Percentiles rank a stretch among this genome's conserved stretches.
Conservation (phyloP, 2,797 vertebrate species). For the Astyanax mexicanus region DNA sequence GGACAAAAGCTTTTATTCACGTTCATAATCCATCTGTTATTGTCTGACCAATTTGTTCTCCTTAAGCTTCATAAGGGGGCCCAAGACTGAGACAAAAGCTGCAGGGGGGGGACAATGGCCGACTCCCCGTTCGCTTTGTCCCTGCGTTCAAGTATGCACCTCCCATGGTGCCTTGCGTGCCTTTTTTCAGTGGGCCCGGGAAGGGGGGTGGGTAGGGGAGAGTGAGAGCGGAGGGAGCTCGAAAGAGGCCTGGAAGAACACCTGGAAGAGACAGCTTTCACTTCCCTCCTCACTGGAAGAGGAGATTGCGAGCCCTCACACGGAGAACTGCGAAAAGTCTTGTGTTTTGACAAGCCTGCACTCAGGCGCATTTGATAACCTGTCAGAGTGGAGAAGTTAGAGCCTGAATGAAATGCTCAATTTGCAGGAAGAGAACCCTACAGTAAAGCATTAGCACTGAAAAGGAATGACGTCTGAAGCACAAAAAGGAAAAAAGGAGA, state of each 20-base stretch:
- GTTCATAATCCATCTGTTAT: constrained; percentile 88
- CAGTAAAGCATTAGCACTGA: constrained; percentile 17
- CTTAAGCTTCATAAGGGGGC: constrained; percentile 92
- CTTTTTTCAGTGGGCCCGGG: constrained; percentile 68
- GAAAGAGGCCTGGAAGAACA: constrained; percentile 68
- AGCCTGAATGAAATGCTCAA: constrained; percentile 32
- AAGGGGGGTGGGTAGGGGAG: no score
- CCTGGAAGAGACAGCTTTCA: constrained; percentile 72
- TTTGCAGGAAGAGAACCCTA: constrained; percentile 33
- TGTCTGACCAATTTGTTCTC: constrained; percentile 92
- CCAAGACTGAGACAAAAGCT: constrained; percentile 89
- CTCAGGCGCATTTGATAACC: constrained; percentile 53
- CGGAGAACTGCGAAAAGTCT: constrained; percentile 50
- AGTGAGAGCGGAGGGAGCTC: constrained; percentile 67
- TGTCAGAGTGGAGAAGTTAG: constrained; percentile 44
- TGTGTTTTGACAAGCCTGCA: constrained; percentile 56
- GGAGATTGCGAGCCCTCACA: constrained; percentile 70
- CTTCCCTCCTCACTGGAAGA: constrained; percentile 68
- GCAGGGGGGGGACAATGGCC: constrained; percentile 81
- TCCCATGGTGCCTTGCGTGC: constrained; percentile 76
- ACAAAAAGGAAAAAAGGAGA: background rate
- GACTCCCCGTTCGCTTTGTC: constrained; percentile 74
- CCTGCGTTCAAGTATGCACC: constrained; percentile 76
- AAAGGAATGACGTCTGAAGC: constrained; percentile 7
- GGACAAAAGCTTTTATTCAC: constrained; percentile 83